phyloP scores from a whole-genome alignment of 2,888 invertebrate genomes.

The Peribatodes rhomboidaria region DNA sequence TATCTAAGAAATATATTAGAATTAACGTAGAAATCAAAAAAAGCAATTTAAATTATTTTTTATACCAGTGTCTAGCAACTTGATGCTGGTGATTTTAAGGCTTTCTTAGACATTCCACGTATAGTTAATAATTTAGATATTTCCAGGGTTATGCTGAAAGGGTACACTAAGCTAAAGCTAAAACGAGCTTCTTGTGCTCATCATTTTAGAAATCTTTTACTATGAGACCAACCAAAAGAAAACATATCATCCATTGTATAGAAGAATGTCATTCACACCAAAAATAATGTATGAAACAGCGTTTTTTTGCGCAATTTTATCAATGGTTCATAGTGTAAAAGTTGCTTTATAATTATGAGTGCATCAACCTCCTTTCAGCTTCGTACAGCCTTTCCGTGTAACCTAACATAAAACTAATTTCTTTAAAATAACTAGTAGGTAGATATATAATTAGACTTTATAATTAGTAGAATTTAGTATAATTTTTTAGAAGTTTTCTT shows the following conservation, averaged over 20 bases:
- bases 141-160: background rate
- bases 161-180: background rate
- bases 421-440: too few species aligned
- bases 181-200: background rate
- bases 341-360: background rate
- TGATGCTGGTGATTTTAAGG: background rate
- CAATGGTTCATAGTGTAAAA: background rate
- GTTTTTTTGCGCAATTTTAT: too few species aligned
- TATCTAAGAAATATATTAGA: conserved; percentile 1
- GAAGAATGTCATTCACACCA: background rate
- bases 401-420: background rate
- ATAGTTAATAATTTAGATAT: background rate
- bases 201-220: background rate
- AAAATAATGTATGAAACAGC: too few species aligned
- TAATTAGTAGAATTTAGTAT: background rate
- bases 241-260: background rate
- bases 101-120: background rate
- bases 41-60: background rate
- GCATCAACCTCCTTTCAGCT: background rate
- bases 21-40: background rate
- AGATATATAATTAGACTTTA: background rate
- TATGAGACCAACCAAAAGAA: background rate
- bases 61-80: background rate
- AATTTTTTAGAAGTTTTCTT: background rate
- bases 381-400: background rate